phyloP scores from a whole-genome alignment of 1,140 invertebrate species.

The Drosophila orosa region DNA sequence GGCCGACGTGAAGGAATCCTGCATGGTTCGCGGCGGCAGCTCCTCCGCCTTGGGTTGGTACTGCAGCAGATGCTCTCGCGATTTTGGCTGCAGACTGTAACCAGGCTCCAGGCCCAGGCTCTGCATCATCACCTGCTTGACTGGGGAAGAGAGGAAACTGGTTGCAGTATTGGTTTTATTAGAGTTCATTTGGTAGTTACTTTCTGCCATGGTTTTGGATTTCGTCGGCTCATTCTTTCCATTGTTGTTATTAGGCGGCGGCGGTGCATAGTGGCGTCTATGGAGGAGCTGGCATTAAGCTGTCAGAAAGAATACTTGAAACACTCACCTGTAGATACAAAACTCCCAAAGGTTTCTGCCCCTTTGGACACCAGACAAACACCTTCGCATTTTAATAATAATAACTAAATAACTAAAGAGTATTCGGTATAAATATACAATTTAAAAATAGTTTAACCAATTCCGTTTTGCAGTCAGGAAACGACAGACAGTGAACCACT shows the following conservation, averaged over 20 bases:
- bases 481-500: background rate
- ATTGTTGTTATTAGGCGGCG: slow-evolving; percentile 40
- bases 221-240: slow-evolving; percentile 32
- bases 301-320: background rate
- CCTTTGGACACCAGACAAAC: slow-evolving; percentile 19
- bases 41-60: slow-evolving; percentile 79
- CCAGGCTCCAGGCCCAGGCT: slow-evolving; percentile 67
- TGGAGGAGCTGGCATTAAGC: background rate
- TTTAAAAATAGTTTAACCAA: background rate
- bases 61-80: slow-evolving; percentile 70
- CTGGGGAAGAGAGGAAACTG: slow-evolving; percentile 16
- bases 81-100: slow-evolving; percentile 67
- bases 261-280: slow-evolving; percentile 45
- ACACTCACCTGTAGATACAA: slow-evolving; percentile 33
- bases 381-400: slow-evolving; percentile 43
- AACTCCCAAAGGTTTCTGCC: background rate
- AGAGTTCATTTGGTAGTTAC: background rate
- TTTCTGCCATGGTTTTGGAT: slow-evolving; percentile 63
- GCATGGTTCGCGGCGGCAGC: slow-evolving; percentile 85
- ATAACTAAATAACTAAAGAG: background rate
- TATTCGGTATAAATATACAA: background rate
- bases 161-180: background rate
- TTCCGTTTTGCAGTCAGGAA: background rate
- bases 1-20: slow-evolving; percentile 89
- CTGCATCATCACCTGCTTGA: slow-evolving; percentile 67